phyloP scores from a whole-genome alignment of 2,113 vertebrate species.

The Chrysemys picta region DNA sequence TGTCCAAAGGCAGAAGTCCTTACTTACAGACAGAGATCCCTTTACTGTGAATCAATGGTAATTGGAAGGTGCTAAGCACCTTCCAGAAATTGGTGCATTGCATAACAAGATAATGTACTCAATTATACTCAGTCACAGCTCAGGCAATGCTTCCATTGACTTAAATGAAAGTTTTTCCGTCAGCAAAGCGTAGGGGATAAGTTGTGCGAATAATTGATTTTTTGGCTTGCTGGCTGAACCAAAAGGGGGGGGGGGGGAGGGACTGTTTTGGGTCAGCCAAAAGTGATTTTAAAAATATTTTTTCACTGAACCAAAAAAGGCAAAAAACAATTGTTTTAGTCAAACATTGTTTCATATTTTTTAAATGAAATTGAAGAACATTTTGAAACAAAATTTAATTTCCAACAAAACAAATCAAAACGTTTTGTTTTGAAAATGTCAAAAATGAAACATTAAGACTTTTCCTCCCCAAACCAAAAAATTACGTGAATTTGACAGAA shows the following conservation, averaged over 20 bases:
- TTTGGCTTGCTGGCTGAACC: neutral
- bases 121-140: neutral
- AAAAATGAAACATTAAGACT: neutral
- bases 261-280: neutral
- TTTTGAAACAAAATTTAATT: neutral
- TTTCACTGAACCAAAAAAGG: neutral
- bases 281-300: neutral
- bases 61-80: neutral
- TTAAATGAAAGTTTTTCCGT: neutral
- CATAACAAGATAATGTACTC: neutral
- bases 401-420: neutral
- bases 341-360: neutral
- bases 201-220: neutral
- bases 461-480: neutral
- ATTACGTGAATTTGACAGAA: neutral
- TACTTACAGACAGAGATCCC: neutral
- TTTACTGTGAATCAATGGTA: neutral
- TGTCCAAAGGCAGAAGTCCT: neutral
- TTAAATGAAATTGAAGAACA: neutral
- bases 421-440: neutral
- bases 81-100: neutral
- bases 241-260: neutral
- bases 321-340: neutral
- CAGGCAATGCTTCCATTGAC: neutral
- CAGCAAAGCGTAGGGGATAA: neutral